Conservation (phyloP, 2,888 invertebrate genomes). For the Dugesia japonica region DNA sequence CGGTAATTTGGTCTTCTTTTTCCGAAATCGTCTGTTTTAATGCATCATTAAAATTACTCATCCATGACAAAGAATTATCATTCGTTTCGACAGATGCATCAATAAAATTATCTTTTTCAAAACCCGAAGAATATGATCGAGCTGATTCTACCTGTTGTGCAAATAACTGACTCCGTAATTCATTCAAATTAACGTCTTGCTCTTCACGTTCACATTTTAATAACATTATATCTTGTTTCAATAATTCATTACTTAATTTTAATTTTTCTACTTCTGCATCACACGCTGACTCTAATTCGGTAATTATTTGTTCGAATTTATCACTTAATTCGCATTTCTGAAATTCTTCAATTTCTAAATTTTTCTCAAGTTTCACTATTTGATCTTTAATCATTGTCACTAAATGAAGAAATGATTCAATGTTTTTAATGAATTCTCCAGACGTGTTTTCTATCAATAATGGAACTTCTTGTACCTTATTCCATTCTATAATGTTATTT, state of each 20-base stretch:
- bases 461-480: too few relatives aligned
- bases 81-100: neutral
- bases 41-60: constrained; percentile 26
- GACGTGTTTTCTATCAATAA: too few relatives aligned
- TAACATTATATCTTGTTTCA: neutral
- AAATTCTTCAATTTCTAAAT: neutral
- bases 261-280: constrained; percentile 27
- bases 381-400: neutral
- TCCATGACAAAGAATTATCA: neutral
- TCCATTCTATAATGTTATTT: too few relatives aligned
- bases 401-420: too few relatives aligned
- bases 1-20: constrained; percentile 29
- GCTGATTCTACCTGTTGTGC: neutral
- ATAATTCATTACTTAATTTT: neutral
- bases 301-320: constrained; percentile 21
- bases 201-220: neutral
- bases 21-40: constrained; percentile 25
- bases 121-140: neutral
- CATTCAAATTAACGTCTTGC: neutral
- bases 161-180: neutral
- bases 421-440: too few relatives aligned
- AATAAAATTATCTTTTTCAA: neutral
- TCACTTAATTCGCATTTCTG: neutral
- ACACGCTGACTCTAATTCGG: constrained; percentile 23
- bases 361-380: neutral